Evolutionary conservation across 35 echinoderm and acorn worm genomes (phyloP).

Genomic region (Chiridota heheva): DNA sequence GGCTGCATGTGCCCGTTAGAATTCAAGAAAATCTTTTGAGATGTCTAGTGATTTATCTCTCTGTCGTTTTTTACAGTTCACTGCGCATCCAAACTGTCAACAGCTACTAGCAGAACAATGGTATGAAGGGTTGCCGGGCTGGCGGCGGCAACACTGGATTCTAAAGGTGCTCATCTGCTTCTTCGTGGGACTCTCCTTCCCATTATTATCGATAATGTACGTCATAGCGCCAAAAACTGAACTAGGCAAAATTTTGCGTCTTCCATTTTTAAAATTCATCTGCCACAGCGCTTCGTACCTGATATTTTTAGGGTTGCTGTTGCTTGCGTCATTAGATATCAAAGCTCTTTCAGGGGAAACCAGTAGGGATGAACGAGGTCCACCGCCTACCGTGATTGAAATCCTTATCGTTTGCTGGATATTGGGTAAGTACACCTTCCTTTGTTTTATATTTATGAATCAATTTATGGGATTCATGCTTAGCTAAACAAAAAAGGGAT

Average conservation of each 20-base stretch:
- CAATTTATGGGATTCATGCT: no score
- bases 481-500: no score
- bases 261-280: conserved; percentile 99
- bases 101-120: conserved; percentile 92
- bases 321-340: conserved; percentile 83
- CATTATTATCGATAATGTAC: conserved; percentile 85
- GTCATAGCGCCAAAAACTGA: conserved; percentile 75
- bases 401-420: conserved; percentile 70
- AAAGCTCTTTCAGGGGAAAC: neutral
- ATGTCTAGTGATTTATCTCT: neutral
- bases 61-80: conserved; percentile 53
- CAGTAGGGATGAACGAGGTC: conserved; percentile 59
- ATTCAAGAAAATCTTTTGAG: neutral
- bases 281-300: conserved; percentile 94
- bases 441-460: neutral
- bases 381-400: conserved; percentile 80
- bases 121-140: conserved; percentile 92
- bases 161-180: conserved; percentile 84
- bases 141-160: conserved; percentile 87
- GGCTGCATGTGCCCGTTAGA: no score
- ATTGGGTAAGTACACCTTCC: conserved; percentile 57
- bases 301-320: conserved; percentile 76
- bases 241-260: conserved; percentile 86
- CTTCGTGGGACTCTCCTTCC: conserved; percentile 85
- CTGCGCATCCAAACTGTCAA: conserved; percentile 94